These are phyloP conservation scores for Drosophila robusta DNA, from an alignment of 2,888 invertebrate species.

Conservation along the genomic window DNA sequence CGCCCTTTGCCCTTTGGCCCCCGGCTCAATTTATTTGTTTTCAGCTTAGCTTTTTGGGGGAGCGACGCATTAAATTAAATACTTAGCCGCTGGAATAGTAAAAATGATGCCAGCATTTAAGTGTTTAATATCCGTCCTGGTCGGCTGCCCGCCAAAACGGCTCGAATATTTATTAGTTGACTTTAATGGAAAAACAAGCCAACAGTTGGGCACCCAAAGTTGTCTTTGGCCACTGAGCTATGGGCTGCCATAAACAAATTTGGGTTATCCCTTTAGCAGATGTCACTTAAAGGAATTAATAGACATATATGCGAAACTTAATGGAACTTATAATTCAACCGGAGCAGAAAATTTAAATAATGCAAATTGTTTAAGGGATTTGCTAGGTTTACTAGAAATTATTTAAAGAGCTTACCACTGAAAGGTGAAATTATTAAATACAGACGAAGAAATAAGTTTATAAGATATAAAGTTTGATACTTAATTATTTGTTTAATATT, in stretches of 20 bases:
- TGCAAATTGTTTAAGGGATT: neutral
- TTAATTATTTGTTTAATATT: too few relatives aligned
- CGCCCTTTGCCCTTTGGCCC: slow-evolving; percentile 13
- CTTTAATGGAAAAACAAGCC: slow-evolving; percentile 65
- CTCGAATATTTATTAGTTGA: slow-evolving; percentile 68
- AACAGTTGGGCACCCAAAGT: slow-evolving; percentile 45
- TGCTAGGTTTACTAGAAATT: too few relatives aligned
- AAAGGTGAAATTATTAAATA: too few relatives aligned
- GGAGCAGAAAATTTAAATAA: neutral
- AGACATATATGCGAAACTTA: slow-evolving; percentile 1
- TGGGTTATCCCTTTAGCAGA: slow-evolving; percentile 35
- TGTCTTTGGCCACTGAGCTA: slow-evolving; percentile 35
- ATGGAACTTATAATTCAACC: slow-evolving; percentile 17
- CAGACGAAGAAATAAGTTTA: too few relatives aligned
- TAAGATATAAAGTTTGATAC: too few relatives aligned
- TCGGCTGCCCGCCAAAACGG: slow-evolving; percentile 9
- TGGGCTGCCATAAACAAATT: slow-evolving; percentile 34
- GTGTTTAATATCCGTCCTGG: slow-evolving; percentile 73
- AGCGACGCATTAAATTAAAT: slow-evolving; percentile 72
- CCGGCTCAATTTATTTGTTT: slow-evolving; percentile 71
- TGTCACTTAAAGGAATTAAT: slow-evolving; percentile 30
- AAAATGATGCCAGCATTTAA: slow-evolving; percentile 77
- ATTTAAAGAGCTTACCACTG: too few relatives aligned
- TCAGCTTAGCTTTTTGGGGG: slow-evolving; percentile 60
- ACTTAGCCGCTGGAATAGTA: slow-evolving; percentile 68